phyloP scores from a whole-genome alignment of 2,797 vertebrate genomes.

The Agapornis canus region DNA sequence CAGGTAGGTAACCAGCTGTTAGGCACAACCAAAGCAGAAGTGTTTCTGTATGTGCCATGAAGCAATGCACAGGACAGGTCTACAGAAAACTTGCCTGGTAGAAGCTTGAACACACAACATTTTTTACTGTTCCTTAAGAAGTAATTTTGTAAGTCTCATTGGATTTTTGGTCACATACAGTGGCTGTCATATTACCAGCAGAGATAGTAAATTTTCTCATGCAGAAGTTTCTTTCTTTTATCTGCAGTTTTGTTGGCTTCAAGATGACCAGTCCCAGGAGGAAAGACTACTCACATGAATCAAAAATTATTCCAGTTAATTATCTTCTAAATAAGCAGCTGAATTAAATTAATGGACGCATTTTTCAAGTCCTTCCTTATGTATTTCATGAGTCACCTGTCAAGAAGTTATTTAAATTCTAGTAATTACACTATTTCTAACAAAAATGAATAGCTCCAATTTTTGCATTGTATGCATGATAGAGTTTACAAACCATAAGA shows the following conservation, averaged over 20 bases:
- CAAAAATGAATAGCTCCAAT: background rate
- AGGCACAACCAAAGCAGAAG: background rate
- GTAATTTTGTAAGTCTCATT: background rate
- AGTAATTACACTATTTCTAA: constrained; percentile 53
- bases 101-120: background rate
- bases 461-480: background rate
- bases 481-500: background rate
- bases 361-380: constrained; percentile 52
- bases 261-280: background rate
- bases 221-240: background rate
- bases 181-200: background rate
- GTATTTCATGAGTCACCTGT: constrained; percentile 61
- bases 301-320: constrained; percentile 2
- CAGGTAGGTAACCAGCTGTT: background rate
- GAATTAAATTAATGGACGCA: constrained; percentile 63
- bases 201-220: background rate
- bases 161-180: background rate
- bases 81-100: background rate
- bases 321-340: constrained; percentile 49
- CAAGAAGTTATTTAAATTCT: constrained; percentile 59
- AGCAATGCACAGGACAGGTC: background rate
- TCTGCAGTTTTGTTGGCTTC: background rate
- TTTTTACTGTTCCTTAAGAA: background rate
- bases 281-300: background rate
- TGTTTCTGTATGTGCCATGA: background rate